phyloP scores from a whole-genome alignment of 2,797 vertebrate genomes.

The Peromyscus aztecus region DNA sequence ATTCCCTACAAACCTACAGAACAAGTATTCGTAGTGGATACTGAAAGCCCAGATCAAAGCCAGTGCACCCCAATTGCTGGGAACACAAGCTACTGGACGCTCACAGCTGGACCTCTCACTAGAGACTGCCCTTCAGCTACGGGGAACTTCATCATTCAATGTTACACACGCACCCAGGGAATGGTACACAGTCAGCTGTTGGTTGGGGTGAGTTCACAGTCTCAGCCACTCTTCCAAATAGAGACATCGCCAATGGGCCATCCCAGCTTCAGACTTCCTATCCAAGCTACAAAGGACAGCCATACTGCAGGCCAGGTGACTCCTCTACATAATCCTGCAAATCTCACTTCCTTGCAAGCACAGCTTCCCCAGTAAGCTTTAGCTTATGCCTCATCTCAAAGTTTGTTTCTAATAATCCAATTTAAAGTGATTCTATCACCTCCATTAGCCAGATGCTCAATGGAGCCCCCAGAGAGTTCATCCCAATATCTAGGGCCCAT shows the following conservation, averaged over 20 bases:
- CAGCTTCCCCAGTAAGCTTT: background rate
- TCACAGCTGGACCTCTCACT: background rate
- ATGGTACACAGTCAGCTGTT: accelerated
- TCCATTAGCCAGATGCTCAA: background rate
- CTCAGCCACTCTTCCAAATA: background rate
- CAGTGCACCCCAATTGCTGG: background rate
- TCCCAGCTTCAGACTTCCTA: background rate
- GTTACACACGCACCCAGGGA: background rate
- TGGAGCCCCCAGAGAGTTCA: background rate
- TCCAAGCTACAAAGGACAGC: background rate
- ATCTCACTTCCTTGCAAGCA: background rate
- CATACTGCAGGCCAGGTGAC: background rate
- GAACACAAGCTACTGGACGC: background rate
- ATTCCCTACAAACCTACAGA: background rate
- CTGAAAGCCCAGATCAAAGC: background rate
- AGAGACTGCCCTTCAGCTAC: background rate
- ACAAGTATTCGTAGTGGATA: background rate
- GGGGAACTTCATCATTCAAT: background rate
- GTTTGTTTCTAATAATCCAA: background rate
- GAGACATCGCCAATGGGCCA: background rate
- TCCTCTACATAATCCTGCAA: background rate
- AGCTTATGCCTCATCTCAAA: background rate
- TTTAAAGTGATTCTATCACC: background rate
- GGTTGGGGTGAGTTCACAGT: background rate
- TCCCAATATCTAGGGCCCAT: accelerated